Evolutionary conservation across 2,797 vertebrate species (phyloP), one percentile per base, ranked within the genome.

Genomic region (Helarctos malayanus): DNA sequence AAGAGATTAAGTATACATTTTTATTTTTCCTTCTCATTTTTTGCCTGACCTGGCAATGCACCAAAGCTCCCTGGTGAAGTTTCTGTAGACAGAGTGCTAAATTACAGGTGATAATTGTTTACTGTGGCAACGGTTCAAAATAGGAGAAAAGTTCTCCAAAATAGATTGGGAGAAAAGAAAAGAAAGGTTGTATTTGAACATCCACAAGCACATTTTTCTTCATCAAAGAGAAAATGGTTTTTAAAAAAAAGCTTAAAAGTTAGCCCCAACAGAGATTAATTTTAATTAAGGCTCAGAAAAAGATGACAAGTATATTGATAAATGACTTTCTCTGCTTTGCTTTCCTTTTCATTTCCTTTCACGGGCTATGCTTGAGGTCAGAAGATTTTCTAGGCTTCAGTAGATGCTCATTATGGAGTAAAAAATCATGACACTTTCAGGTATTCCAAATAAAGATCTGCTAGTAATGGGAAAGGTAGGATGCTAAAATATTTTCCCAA

Each of bases 231-330:
- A 97, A 97, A 97, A 65, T 52, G 2, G 5, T 38, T 92, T 35
- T 19, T 38, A 59, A 97, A 65, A 92, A 92, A 97, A 45, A 97
- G 61, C 35, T 54, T 91, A 78, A 90, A 96, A 97, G 25, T 97
- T 69, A 97, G 90, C 47, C 63, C 78, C 21, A 93, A 90, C 23
- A 96, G 81, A 98, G 89, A 98, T 98, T 98, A 97, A 98, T 98
- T 98, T 95, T 97, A 97, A 98, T 98, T 95, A 97, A 68, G 79
- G 59, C 71, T 79, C 76, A 94, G 75, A 96, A 89, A 35, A 95
- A 12, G 88, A 79, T 92, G 59, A 89, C 85, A 98, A 88, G 84
- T 32, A 0, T 88, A 90, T 65, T 91, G 75, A 98, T 95, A 97
- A 95, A 98, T 95, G 8, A 1, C 32, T 90, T 96, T 59, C 63